Percentiles rank a stretch among this genome's conserved stretches.
Evolutionary conservation across 2,797 vertebrate genomes (phyloP).

Genomic region (Iguana delicatissima): DNA sequence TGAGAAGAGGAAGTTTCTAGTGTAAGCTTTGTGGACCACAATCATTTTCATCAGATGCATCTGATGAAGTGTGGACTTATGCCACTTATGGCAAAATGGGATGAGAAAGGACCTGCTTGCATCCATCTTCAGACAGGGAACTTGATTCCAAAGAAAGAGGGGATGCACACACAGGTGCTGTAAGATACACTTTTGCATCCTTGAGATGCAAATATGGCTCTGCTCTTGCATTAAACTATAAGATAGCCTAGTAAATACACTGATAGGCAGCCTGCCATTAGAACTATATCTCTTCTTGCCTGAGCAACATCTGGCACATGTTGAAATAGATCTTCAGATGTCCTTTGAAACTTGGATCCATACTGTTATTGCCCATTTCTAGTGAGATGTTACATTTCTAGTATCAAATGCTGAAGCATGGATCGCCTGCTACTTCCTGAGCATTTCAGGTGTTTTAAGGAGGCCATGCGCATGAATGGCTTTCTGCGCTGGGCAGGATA

Average conservation of each 20-base stretch:
- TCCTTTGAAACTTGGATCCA: neutral
- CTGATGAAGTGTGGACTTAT: no score
- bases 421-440: neutral
- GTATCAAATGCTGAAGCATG: neutral
- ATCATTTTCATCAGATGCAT: no score
- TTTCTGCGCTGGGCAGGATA: neutral
- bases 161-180: neutral
- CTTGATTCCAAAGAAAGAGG: neutral
- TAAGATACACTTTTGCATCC: neutral
- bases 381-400: neutral
- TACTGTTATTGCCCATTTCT: no score
- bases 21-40: no score
- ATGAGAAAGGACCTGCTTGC: no score
- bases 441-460: no score
- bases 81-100: no score
- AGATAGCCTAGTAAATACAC: no score
- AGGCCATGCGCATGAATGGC: neutral
- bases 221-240: neutral
- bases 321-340: neutral
- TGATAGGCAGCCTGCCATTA: neutral
- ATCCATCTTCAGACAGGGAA: neutral
- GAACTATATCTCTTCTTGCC: neutral
- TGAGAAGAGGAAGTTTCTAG: no score
- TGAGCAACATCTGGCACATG: neutral
- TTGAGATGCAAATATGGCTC: neutral